phyloP scores from a whole-genome alignment of 2,888 invertebrate genomes.

The Zonitis immaculata region DNA sequence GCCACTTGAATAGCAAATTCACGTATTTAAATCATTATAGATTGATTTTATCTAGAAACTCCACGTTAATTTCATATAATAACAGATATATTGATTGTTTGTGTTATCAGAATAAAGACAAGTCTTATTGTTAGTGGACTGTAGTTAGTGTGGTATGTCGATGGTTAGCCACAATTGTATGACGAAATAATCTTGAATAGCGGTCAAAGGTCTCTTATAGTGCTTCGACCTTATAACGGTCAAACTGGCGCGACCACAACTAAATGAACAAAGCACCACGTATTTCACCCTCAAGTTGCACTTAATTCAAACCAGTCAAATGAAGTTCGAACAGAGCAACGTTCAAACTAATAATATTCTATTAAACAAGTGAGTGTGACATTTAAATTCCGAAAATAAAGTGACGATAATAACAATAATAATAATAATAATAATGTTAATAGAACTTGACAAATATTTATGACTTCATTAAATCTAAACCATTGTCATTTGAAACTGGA shows the following conservation, averaged over 20 bases:
- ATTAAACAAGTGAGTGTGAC: not conserved
- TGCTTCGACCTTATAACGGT: slow-evolving; percentile 24
- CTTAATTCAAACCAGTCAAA: slow-evolving; percentile 11
- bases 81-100: too few species aligned
- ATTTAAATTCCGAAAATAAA: not conserved
- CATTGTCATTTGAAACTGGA: not conserved
- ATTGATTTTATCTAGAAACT: not conserved
- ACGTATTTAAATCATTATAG: not conserved
- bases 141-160: slow-evolving; percentile 14
- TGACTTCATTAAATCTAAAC: not conserved
- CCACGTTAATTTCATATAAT: too few species aligned
- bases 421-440: not conserved
- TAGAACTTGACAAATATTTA: not conserved
- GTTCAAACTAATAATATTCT: not conserved
- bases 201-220: slow-evolving; percentile 23
- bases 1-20: not conserved
- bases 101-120: too few species aligned
- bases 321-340: not conserved
- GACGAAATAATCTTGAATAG: slow-evolving; percentile 35
- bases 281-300: slow-evolving; percentile 13
- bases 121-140: too few species aligned
- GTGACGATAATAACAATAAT: too few species aligned
- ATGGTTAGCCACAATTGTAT: slow-evolving; percentile 35
- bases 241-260: slow-evolving; percentile 7
- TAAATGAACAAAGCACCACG: slow-evolving; percentile 11